Percentiles rank a stretch among this genome's conserved stretches.
These are phyloP conservation scores for Zeugodacus cucurbitae DNA, from an alignment of 1,140 invertebrate genomes.

Conservation along the genomic window DNA sequence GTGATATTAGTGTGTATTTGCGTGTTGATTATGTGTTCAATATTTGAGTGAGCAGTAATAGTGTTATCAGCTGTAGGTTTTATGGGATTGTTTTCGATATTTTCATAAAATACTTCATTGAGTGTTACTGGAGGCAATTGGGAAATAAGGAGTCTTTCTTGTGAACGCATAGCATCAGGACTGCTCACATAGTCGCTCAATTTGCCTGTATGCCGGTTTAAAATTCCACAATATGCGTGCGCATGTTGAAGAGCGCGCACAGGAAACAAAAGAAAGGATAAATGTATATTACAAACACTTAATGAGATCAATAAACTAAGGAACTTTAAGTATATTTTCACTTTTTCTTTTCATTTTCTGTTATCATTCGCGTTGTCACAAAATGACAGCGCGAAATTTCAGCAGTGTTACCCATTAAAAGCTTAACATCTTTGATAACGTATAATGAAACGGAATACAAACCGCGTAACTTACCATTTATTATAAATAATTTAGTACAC, in stretches of 20 bases:
- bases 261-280: neutral
- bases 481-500: constrained; percentile 44
- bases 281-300: neutral
- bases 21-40: neutral
- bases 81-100: neutral
- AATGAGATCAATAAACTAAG: constrained; percentile 1
- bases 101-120: neutral
- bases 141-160: constrained; percentile 3
- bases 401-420: constrained; percentile 3
- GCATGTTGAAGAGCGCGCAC: neutral
- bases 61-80: neutral
- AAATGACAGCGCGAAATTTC: constrained; percentile 39
- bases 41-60: neutral
- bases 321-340: constrained; percentile 25
- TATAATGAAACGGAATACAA: neutral
- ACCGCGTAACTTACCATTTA: constrained; percentile 24
- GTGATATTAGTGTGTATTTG: neutral
- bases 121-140: neutral
- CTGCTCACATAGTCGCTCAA: constrained; percentile 41
- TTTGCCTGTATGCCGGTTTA: constrained; percentile 30
- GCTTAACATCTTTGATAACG: neutral
- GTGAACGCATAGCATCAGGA: neutral
- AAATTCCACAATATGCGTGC: neutral
- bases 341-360: constrained; percentile 26
- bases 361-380: constrained; percentile 14